Base-by-base conservation (phyloP, 2,888 invertebrate genomes). In the Eumerus sabulonum region DNA sequence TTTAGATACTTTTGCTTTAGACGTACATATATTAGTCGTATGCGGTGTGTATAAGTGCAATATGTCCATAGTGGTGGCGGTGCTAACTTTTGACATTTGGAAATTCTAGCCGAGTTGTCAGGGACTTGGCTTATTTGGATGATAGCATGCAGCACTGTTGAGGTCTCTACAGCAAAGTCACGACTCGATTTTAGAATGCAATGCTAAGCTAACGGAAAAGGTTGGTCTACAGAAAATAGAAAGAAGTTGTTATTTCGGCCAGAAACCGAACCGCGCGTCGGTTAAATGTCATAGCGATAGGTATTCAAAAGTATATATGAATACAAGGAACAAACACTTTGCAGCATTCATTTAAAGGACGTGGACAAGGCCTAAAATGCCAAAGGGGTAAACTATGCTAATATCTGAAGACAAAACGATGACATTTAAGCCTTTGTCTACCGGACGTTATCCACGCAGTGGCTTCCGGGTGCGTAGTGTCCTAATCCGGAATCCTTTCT, bases 71-170 rank as follows among this genome's bases (percentile, higher is more conserved):
- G 47, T 48, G 48, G 36, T 51, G 27, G 13, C 16, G 36, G 18
- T n/a, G 48, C 48, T 45, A 53, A 44, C 71, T 63, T 71, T 57
- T 72, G 72, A 59, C 64, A 72, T 72, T 72, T 72, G 51, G 38
- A 19, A 57, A 16, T 35, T 9, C 45, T 57, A 5, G 7, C 11
- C 16, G 48, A n/a, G n/a, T 36, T 36, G 19, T 27, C 14, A 50
- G 44, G 44, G 48, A 50, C 35, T 50, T 56, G 11, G 40, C 64
- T 64, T 57, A 64, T 72, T 72, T 53, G 50, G 72, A 64, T 59
- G 59, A 53, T 57, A 59, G 64, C 56, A 51, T 40, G 40, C 54
- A 36, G 42, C 60, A 54, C 42, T 70, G 62, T 71, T 51, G 64
- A 51, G 64, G 72, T 57, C 64, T 72, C 44, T 7, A 19, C 45